Percentiles rank a stretch among this genome's conserved stretches.
Evolutionary conservation across 1,140 invertebrate genomes (phyloP).

Genomic region (Lordiphosa mommai): DNA sequence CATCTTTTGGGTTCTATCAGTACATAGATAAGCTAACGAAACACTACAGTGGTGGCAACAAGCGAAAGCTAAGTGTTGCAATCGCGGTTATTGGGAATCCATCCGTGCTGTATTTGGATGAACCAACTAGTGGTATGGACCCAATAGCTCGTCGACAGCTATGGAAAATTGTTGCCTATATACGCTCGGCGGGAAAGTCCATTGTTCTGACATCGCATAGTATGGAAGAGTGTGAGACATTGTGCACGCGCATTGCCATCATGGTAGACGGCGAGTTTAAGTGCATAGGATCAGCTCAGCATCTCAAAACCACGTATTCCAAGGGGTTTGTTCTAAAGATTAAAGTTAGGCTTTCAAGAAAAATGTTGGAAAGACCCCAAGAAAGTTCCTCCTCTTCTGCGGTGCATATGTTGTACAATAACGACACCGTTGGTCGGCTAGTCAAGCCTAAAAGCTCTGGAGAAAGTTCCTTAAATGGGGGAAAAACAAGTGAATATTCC

Average conservation of each 20-base stretch:
- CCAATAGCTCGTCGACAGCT: slow-evolving; percentile 89
- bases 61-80: slow-evolving; percentile 95
- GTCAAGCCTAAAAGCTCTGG: neutral
- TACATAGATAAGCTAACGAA: slow-evolving; percentile 81
- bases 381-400: slow-evolving; percentile 8
- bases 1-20: slow-evolving; percentile 78
- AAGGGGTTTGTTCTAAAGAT: slow-evolving; percentile 83
- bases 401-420: slow-evolving; percentile 1
- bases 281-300: slow-evolving; percentile 86
- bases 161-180: slow-evolving; percentile 86
- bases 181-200: slow-evolving; percentile 84
- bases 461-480: neutral
- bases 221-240: slow-evolving; percentile 93
- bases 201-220: slow-evolving; percentile 90
- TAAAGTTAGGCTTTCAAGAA: slow-evolving; percentile 12
- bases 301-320: slow-evolving; percentile 85
- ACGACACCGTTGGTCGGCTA: neutral
- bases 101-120: slow-evolving; percentile 92
- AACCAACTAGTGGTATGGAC: slow-evolving; percentile 91
- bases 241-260: slow-evolving; percentile 91
- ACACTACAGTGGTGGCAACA: slow-evolving; percentile 94
- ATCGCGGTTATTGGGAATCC: slow-evolving; percentile 94
- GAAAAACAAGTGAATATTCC: no score
- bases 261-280: slow-evolving; percentile 92
- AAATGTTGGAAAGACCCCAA: neutral